A percentile compares a stretch with the other conserved stretches of the same genome.
Conservation (phyloP, 2,888 invertebrate genomes). For the Thymelicus sylvestris region DNA sequence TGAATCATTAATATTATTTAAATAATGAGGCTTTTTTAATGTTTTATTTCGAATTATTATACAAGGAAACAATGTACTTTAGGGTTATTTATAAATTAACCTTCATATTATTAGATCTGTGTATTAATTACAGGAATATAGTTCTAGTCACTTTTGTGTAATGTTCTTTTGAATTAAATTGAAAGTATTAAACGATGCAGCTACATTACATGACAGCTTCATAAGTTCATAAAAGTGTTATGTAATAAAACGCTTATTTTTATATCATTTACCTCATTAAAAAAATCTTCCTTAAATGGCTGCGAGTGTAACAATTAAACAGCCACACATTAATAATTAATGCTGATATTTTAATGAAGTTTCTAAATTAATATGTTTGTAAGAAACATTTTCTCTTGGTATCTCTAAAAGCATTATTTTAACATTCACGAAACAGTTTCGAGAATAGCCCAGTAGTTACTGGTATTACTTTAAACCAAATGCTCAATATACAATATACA, state of each 20-base stretch:
- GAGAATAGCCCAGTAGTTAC: no score
- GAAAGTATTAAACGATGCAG: background rate
- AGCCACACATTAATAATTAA: no score
- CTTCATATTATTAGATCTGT: constrained; percentile 5
- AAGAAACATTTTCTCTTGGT: no score
- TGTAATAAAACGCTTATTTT: background rate
- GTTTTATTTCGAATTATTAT: constrained; percentile 18
- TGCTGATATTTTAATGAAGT: no score
- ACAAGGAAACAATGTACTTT: background rate
- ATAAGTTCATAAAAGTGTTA: background rate
- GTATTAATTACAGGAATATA: constrained; percentile 25
- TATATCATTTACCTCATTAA: background rate
- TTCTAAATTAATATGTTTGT: no score
- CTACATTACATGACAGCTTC: background rate
- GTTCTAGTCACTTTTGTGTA: constrained; percentile 25
- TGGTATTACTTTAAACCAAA: background rate
- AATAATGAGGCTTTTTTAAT: background rate
- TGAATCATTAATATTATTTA: background rate
- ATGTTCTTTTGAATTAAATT: constrained; percentile 8
- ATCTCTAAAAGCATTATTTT: no score
- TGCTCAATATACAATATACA: background rate
- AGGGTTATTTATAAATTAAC: background rate
- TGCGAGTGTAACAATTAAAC: no score
- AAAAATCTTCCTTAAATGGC: no score
- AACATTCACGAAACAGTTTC: no score